Evolutionary conservation across 2,113 vertebrate species (phyloP).

Genomic region (Forbesichthys agassizii): DNA sequence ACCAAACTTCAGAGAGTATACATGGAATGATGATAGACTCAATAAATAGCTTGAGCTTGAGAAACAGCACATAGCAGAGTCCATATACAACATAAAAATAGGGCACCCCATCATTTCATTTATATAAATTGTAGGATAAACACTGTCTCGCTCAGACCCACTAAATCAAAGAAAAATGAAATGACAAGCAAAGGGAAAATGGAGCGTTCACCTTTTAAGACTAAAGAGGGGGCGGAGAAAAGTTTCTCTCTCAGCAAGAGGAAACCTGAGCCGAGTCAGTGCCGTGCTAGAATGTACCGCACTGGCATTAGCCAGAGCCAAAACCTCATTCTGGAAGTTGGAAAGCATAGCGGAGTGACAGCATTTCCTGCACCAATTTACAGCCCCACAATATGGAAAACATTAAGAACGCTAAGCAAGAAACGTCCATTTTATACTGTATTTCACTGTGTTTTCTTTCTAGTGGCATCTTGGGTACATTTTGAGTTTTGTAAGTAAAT

Average conservation of each 20-base stretch:
- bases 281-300: conserved; percentile 61
- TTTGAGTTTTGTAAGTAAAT: conserved; percentile 49
- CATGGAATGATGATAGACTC: too few species aligned
- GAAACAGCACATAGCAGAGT: neutral
- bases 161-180: conserved; percentile 29
- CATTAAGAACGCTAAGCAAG: conserved; percentile 62
- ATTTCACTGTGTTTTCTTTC: conserved; percentile 18
- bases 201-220: conserved; percentile 23
- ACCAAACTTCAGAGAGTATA: too few species aligned
- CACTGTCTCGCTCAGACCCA: conserved; percentile 12
- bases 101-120: neutral
- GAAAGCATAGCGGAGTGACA: conserved; percentile 65
- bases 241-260: conserved; percentile 42
- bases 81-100: conserved; percentile 8
- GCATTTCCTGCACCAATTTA: conserved; percentile 74
- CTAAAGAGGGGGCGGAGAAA: conserved; percentile 37
- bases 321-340: conserved; percentile 65
- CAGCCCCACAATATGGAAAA: conserved; percentile 74
- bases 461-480: conserved; percentile 48
- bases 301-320: conserved; percentile 55
- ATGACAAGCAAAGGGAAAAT: conserved; percentile 10
- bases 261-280: conserved; percentile 66
- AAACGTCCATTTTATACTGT: conserved; percentile 39
- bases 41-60: too few species aligned
- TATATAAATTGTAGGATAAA: neutral